These are phyloP conservation scores for Melanargia galathea DNA, from an alignment of 2,888 invertebrate species.

Conservation along the genomic window DNA sequence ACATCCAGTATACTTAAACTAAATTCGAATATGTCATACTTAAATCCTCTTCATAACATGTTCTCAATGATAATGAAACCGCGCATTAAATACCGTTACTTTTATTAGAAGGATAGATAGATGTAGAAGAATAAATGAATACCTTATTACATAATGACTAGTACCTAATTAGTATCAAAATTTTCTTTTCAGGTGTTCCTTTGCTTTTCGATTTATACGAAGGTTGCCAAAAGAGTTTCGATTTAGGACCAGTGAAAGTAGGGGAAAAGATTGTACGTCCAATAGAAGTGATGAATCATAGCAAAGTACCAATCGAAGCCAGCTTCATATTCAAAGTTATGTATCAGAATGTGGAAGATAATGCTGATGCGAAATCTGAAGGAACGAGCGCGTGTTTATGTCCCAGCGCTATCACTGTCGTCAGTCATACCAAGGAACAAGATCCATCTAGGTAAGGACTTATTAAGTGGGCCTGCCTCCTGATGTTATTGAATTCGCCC, in stretches of 20 bases:
- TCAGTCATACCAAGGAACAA: constrained; percentile 13
- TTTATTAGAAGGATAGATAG: too few species aligned
- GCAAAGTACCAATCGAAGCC: constrained; percentile 79
- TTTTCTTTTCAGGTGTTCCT: constrained; percentile 60
- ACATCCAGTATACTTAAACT: too few species aligned
- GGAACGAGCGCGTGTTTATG: constrained; percentile 68
- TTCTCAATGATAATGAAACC: too few species aligned
- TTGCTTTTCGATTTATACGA: constrained; percentile 73
- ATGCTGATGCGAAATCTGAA: constrained; percentile 52
- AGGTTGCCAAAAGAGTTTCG: constrained; percentile 75
- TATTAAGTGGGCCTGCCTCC: background rate
- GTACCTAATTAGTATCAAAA: background rate
- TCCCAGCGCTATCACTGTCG: constrained; percentile 44
- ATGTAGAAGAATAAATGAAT: constrained; percentile 1
- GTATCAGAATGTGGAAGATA: constrained; percentile 63
- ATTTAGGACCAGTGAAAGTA: constrained; percentile 72
- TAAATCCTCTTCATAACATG: too few species aligned
- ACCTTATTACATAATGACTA: too few species aligned
- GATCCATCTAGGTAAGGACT: constrained; percentile 59
- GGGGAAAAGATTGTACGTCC: constrained; percentile 76
- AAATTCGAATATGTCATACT: too few species aligned
- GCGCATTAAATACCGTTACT: too few species aligned
- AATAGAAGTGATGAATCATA: constrained; percentile 83
- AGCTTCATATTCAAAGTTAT: constrained; percentile 77
- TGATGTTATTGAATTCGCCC: background rate